Percentiles rank a stretch among this genome's conserved stretches.
Evolutionary conservation across 2,797 vertebrate species (phyloP).

Genomic region (Hydrocynus forskahlii): DNA sequence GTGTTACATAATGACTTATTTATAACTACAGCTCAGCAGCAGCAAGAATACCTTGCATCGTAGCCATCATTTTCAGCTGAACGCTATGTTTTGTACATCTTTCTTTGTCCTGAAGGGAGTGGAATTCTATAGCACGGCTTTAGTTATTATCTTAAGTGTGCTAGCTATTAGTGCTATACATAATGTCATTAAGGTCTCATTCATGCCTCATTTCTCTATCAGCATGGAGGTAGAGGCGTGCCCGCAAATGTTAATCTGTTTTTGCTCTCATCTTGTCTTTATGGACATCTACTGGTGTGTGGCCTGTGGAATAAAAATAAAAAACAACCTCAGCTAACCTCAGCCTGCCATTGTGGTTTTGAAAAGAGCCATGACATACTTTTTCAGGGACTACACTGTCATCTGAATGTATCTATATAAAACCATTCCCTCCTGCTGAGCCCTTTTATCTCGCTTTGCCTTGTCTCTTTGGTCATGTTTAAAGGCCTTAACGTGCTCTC

Average conservation of each 20-base stretch:
- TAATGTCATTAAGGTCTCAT: constrained; percentile 13
- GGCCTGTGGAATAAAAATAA: not conserved
- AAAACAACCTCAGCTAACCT: not conserved
- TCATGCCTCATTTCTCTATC: constrained; percentile 56
- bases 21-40: not conserved
- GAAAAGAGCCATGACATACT: not conserved
- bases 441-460: not conserved
- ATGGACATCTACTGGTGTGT: constrained; percentile 6
- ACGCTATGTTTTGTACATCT: not conserved
- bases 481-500: not conserved
- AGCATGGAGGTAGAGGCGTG: constrained; percentile 28
- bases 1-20: not conserved
- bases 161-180: not conserved
- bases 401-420: not conserved
- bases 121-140: not conserved
- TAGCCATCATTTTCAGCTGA: not conserved
- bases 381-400: not conserved
- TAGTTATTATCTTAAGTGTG: not conserved
- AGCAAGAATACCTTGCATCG: not conserved
- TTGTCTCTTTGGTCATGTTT: not conserved
- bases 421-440: no score
- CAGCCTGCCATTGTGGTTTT: constrained; percentile 14
- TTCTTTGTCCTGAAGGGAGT: not conserved
- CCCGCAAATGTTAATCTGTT: constrained; percentile 64
- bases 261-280: constrained; percentile 48